Evolutionary conservation across 1,140 invertebrate genomes (phyloP).

Genomic region (Drosophila sechellia): DNA sequence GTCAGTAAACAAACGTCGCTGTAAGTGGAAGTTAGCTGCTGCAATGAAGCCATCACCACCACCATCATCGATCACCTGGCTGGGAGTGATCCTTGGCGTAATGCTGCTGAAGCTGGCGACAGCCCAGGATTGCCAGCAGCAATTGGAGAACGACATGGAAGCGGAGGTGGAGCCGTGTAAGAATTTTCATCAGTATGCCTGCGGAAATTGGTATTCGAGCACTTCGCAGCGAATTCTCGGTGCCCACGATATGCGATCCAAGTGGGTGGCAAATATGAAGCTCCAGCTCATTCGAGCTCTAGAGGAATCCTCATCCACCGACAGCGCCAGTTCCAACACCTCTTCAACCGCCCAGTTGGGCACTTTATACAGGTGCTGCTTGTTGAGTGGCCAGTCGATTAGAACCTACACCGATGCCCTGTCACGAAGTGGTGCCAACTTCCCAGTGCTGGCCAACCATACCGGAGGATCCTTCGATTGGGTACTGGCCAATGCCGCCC

Average conservation of each 20-base stretch:
- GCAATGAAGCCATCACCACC: not conserved
- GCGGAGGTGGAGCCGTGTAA: conserved; percentile 40
- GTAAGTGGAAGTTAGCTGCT: not conserved
- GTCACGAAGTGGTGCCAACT: not conserved
- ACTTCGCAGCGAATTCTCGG: conserved; percentile 40
- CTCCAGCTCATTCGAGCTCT: conserved; percentile 56
- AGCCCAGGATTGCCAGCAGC: conserved; percentile 12
- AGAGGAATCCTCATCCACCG: conserved; percentile 4
- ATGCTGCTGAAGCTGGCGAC: not conserved
- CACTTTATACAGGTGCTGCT: conserved; percentile 60
- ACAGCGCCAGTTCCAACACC: too few species aligned
- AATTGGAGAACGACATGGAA: conserved; percentile 44
- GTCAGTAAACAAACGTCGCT: conserved; percentile 25
- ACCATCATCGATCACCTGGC: not conserved
- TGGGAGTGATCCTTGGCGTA: not conserved
- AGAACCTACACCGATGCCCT: conserved; percentile 56
- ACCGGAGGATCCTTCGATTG: conserved; percentile 41
- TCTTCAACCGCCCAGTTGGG: conserved; percentile 5
- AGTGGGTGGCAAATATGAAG: conserved; percentile 59
- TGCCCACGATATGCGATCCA: conserved; percentile 61
- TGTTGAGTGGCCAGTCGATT: conserved; percentile 42
- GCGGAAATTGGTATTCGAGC: conserved; percentile 67
- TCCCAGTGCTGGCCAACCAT: not conserved
- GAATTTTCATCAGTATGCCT: conserved; percentile 72
- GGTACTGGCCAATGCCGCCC: conserved; percentile 42